These are phyloP conservation scores for Triops cancriformis DNA, from an alignment of 1,140 invertebrate genomes.

Conservation along the genomic window DNA sequence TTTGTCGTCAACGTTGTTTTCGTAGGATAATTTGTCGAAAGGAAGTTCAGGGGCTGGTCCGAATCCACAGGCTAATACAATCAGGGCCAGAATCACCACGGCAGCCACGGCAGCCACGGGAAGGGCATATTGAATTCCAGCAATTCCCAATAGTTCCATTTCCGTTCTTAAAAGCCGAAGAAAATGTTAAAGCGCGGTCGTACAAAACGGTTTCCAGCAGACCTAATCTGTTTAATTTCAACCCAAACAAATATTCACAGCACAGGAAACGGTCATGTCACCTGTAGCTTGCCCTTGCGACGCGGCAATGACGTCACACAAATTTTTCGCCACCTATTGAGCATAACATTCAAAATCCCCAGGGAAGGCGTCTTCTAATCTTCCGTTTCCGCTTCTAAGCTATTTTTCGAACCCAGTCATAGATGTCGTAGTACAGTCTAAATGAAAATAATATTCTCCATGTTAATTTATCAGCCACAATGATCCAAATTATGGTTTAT, in stretches of 20 bases:
- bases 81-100: slow-evolving; percentile 18
- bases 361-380: neutral
- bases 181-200: neutral
- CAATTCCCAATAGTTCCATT: neutral
- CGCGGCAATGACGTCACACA: neutral
- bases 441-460: no score
- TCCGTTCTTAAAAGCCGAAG: neutral
- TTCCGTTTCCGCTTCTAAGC: neutral
- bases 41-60: slow-evolving; percentile 17
- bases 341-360: neutral
- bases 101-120: slow-evolving; percentile 19
- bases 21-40: slow-evolving; percentile 11
- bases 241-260: neutral
- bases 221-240: neutral
- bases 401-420: no score
- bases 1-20: slow-evolving; percentile 1
- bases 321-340: neutral
- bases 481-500: no score
- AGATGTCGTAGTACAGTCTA: no score
- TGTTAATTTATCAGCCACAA: no score
- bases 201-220: no score
- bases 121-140: slow-evolving; percentile 10
- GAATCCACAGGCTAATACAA: slow-evolving; percentile 17
- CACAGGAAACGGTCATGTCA: neutral
- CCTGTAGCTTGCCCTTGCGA: slow-evolving; percentile 12